Base-by-base conservation (phyloP, 2,797 vertebrate genomes). In the Orestias chungarensis region DNA sequence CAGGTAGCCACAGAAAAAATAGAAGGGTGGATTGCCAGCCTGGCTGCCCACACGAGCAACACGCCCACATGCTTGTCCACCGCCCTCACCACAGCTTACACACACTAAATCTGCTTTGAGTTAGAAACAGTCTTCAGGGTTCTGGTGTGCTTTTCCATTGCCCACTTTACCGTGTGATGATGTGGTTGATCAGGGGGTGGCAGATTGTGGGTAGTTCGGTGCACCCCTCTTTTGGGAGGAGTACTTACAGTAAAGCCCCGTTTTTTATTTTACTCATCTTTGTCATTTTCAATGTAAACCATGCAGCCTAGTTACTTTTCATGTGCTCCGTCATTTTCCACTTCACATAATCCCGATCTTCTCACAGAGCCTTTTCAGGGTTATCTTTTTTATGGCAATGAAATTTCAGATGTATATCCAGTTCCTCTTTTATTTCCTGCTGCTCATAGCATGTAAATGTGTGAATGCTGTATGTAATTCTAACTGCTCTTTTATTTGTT, bases 71-170 rank as follows among this genome's bases (percentile, higher is more conserved):
- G 86, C 90, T 81, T 75, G 73, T 71, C 82, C 73, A 66, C 89
- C 79, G 50, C 82, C 66, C 74, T 86, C 81, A 86, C 81, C 90
- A 65, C 90, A 90, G 76, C 81, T 44, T 79, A 72, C 76, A 1
- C 81, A 88, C 83, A 80, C 74, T 73, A 83, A 90, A 89, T 90
- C 90, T 91, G 91, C 85, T 92, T 92, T 71, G 54, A 89, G 82
- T 93, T 91, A 91, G 74, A 86, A 88, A 80, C 70, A 78, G 68
- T 83, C 59, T 64, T 64, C 59, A 42, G 59, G 59, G 38, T 64
- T 42, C 59, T 64, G 59, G 59, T 64, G 59, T 64, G 59, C 38
- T 64, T 64, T 64, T 64, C 59, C 59, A 64, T 31, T 54, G 65
- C 55, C 70, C 65, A 57, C 46, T 61, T 29, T 17, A 59, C 78